These are phyloP conservation scores for Parochlus steinenii DNA, from an alignment of 2,888 invertebrate genomes.

Conservation along the genomic window DNA sequence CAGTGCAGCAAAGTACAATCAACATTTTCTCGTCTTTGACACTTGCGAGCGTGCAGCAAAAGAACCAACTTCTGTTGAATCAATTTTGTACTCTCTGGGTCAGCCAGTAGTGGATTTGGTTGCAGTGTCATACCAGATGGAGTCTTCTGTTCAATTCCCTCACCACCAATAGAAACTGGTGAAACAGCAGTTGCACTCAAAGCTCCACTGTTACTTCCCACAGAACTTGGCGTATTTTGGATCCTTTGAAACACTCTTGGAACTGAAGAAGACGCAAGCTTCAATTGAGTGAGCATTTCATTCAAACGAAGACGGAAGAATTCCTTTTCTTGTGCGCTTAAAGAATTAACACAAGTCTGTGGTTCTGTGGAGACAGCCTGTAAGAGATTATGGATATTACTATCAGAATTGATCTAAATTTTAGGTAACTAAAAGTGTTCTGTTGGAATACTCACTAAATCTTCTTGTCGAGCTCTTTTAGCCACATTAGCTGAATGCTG, in stretches of 20 bases:
- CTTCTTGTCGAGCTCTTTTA: too few species aligned
- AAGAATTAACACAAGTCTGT: too few species aligned
- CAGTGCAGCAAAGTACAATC: constrained; percentile 91
- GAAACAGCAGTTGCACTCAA: constrained; percentile 39
- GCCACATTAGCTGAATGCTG: too few species aligned
- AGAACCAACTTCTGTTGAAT: constrained; percentile 97
- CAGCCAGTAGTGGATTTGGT: constrained; percentile 40
- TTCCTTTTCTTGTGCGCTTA: constrained; percentile 77
- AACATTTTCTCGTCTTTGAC: constrained; percentile 85
- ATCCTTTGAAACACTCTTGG: constrained; percentile 28
- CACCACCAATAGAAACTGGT: constrained; percentile 33
- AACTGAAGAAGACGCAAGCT: constrained; percentile 23
- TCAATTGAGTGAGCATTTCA: constrained; percentile 49
- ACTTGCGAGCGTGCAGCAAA: constrained; percentile 95
- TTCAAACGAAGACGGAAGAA: constrained; percentile 71
- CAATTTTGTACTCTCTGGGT: constrained; percentile 93
- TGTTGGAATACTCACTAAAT: too few species aligned
- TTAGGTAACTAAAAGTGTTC: too few species aligned
- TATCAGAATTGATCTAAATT: too few species aligned
- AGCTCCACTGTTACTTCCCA: constrained; percentile 27
- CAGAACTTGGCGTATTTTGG: too few species aligned
- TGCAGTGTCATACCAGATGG: too few species aligned
- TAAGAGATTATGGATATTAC: too few species aligned
- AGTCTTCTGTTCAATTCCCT: constrained; percentile 37
- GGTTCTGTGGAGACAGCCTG: too few species aligned